A percentile compares a stretch with the other conserved stretches of the same genome.
Conservation (phyloP, 2,113 vertebrate species). For the Xenopus laevis region DNA sequence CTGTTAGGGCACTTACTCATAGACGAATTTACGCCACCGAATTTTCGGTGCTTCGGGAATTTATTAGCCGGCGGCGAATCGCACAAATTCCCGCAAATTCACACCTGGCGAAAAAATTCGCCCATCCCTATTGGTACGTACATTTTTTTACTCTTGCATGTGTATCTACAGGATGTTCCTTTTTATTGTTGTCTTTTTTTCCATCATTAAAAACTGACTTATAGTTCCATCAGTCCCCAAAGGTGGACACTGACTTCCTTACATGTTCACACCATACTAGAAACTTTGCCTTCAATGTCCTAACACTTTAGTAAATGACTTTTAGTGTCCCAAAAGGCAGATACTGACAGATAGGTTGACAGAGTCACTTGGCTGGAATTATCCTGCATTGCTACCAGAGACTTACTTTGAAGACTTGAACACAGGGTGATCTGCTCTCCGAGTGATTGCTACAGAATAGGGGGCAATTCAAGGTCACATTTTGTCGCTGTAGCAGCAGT, state of each 20-base stretch:
- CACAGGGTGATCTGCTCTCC: conserved; percentile 20
- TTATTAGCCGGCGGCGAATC: too few relatives aligned
- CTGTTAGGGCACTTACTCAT: too few relatives aligned
- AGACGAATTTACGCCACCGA: too few relatives aligned
- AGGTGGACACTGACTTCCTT: conserved; percentile 3
- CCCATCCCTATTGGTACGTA: too few relatives aligned
- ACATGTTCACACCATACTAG: conserved; percentile 13
- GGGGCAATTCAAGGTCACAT: conserved; percentile 33
- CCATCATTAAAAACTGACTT: conserved; percentile 10
- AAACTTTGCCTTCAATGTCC: conserved; percentile 28
- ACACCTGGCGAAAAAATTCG: too few relatives aligned
- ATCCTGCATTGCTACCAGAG: conserved; percentile 28
- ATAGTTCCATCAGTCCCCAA: conserved; percentile 13
- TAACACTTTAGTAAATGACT: conserved; percentile 42
- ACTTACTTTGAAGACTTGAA: conserved; percentile 30
- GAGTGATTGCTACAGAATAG: conserved; percentile 34
- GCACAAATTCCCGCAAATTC: too few relatives aligned
- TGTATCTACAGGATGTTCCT: too few relatives aligned
- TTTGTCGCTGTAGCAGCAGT: conserved; percentile 16
- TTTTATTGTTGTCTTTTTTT: not conserved
- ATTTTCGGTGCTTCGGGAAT: too few relatives aligned
- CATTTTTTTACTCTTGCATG: too few relatives aligned
- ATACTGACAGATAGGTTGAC: conserved; percentile 36
- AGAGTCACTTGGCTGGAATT: conserved; percentile 36
- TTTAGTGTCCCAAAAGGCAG: conserved; percentile 32